A percentile compares a stretch with the other conserved stretches of the same genome.
These are phyloP conservation scores for Drosophila incognita DNA, from an alignment of 2,888 invertebrate species.

Conservation along the genomic window DNA sequence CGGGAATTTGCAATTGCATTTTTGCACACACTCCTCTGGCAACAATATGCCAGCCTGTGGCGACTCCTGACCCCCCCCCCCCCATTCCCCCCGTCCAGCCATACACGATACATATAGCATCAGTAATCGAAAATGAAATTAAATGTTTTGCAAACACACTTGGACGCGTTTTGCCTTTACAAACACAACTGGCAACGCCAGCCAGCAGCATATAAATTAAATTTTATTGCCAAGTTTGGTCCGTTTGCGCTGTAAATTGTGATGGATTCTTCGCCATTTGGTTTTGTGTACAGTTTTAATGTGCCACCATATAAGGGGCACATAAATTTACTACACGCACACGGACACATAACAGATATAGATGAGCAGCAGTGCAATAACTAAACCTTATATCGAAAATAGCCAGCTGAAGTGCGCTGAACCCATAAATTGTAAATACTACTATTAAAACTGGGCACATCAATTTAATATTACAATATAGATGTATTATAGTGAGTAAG, in stretches of 20 bases:
- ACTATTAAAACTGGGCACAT: background rate
- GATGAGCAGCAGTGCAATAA: slow-evolving; percentile 21
- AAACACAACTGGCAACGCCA: slow-evolving; percentile 1
- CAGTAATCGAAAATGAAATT: slow-evolving; percentile 68
- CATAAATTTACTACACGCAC: slow-evolving; percentile 23
- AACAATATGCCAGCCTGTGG: background rate
- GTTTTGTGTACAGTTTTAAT: slow-evolving; percentile 36
- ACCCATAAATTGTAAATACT: background rate
- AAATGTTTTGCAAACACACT: slow-evolving; percentile 69
- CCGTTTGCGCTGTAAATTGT: slow-evolving; percentile 58
- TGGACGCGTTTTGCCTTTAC: slow-evolving; percentile 34
- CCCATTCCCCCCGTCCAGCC: background rate
- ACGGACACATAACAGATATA: slow-evolving; percentile 44
- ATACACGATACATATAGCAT: background rate
- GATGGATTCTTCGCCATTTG: slow-evolving; percentile 59
- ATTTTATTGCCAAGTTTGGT: slow-evolving; percentile 65
- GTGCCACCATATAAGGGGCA: slow-evolving; percentile 25
- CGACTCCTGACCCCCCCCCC: background rate
- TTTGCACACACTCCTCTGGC: slow-evolving; percentile 26
- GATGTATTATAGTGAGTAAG: background rate
- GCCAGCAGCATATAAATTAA: slow-evolving; percentile 58
- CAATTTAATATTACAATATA: background rate
- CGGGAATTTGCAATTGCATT: slow-evolving; percentile 59
- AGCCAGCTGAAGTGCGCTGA: too few species aligned
- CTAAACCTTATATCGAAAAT: slow-evolving; percentile 8